Conservation (phyloP, 37 sponge, comb jelly and placozoan species). For the Petrosia ficiformis region DNA sequence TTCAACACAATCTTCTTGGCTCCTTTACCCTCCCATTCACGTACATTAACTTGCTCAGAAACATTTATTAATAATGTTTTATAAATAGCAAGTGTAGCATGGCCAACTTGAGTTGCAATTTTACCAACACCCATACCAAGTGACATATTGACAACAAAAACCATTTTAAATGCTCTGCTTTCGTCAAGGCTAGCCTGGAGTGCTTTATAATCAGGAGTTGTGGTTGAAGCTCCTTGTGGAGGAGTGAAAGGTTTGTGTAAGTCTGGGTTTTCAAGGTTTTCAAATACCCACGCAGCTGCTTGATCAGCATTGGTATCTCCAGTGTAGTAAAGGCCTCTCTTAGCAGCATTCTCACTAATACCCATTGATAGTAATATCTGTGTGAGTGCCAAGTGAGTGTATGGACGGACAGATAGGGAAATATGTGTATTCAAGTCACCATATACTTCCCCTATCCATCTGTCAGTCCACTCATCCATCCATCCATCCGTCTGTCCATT, state of each 20-base stretch:
- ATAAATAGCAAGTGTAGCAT: slow-evolving; percentile 78
- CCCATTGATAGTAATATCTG: slow-evolving; percentile 70
- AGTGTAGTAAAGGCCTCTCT: slow-evolving; percentile 62
- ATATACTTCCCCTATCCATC: no score
- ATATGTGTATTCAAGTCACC: no score
- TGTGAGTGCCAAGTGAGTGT: slow-evolving; percentile 25
- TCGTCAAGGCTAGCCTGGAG: not conserved
- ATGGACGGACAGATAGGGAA: not conserved
- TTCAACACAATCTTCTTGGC: slow-evolving; percentile 64
- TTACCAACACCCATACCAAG: slow-evolving; percentile 80
- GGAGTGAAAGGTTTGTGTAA: slow-evolving; percentile 62
- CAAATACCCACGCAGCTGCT: slow-evolving; percentile 73
- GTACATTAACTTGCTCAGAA: not conserved
- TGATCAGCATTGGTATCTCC: slow-evolving; percentile 52
- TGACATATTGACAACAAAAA: slow-evolving; percentile 76
- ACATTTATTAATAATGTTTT: slow-evolving; percentile 6
- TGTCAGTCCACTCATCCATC: no score
- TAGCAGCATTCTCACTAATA: slow-evolving; percentile 67
- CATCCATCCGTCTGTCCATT: no score
- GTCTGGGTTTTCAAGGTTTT: slow-evolving; percentile 60
- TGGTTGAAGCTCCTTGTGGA: not conserved
- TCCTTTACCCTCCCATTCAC: slow-evolving; percentile 54
- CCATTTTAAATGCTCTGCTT: slow-evolving; percentile 53
- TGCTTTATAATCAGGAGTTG: not conserved
- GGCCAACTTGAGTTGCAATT: slow-evolving; percentile 82